Evolutionary conservation across 2,797 vertebrate species (phyloP), one percentile per base, ranked within the genome.

Genomic region (Melanitta fusca): DNA sequence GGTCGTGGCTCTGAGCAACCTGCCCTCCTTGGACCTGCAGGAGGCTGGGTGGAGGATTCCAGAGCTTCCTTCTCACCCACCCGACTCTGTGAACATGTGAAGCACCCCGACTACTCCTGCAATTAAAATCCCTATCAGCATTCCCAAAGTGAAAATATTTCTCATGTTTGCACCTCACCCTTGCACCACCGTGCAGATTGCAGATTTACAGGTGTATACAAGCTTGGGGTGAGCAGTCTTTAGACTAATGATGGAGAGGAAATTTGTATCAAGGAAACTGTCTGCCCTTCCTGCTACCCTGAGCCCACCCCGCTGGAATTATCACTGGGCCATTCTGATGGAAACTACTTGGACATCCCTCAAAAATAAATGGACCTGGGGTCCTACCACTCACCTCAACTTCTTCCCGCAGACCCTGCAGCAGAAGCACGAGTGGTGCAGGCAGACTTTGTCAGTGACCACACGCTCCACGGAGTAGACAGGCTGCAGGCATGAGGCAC

Each of bases 401-500:
- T 98, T 98, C 97, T 97, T 99, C 86, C 98, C 90, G 11, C 99
- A 99, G 85, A 98, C 80, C 86, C 97, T 98, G 95, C 99, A 99
- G 97, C 98, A 98, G 98, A 99, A 99, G 96, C 99, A 99, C 0
- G 91, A 97, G 97, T 56, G 98, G 96, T 99, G 98, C 94, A 99
- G 98, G 91, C 98, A 97, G 51, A 97, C 92, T 94, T 98, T 98
- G 96, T 98, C 98, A 21, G 98, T 84, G 49, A 95, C 94, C 71
- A 98, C 97, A 95, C 97, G 89, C 97, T 99, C 98, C 98, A 98
- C 97, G 27, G 98, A 91, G 94, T 98, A 98, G 88, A 98, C 98
- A 9, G 98, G 97, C 96, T 97, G 98, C 88, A 96, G 93, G 95
- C 99, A 99, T 20, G 95, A 97, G 51, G 97, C 97, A 77, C 99